Percentiles rank a stretch among this genome's conserved stretches.
Evolutionary conservation across 2,797 vertebrate species (phyloP).

Genomic region (Siniperca obscura): DNA sequence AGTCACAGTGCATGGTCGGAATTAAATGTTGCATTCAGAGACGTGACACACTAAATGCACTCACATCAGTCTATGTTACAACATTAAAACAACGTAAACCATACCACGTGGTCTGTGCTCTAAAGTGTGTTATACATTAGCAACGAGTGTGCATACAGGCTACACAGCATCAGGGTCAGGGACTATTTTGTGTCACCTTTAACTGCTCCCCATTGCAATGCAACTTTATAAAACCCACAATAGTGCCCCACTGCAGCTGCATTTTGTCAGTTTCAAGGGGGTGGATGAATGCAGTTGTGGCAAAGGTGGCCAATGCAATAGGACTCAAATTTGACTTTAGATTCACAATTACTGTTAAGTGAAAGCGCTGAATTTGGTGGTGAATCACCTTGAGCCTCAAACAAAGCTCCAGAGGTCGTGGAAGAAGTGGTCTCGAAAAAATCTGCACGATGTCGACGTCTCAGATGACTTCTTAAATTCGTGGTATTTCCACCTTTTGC

Average conservation of each 20-base stretch:
- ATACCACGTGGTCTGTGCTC: neutral
- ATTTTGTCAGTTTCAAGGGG: too few relatives aligned
- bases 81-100: neutral
- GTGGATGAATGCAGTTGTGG: neutral
- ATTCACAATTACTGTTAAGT: neutral
- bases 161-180: neutral
- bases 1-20: neutral
- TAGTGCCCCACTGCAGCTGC: too few relatives aligned
- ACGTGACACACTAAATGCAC: neutral
- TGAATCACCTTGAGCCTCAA: constrained; percentile 60
- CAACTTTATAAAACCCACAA: neutral
- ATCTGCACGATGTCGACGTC: constrained; percentile 71
- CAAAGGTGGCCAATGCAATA: neutral
- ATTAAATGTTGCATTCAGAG: neutral
- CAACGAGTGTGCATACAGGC: too few relatives aligned
- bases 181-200: neutral
- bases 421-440: constrained; percentile 59
- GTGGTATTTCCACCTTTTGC: constrained; percentile 80
- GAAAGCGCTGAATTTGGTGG: fast-evolving
- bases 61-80: neutral
- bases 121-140: too few relatives aligned
- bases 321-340: neutral
- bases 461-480: constrained; percentile 79
- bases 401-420: constrained; percentile 44
- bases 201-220: neutral